Evolutionary conservation across 2,888 invertebrate species (phyloP).

Genomic region (Adelphocoris suturalis): DNA sequence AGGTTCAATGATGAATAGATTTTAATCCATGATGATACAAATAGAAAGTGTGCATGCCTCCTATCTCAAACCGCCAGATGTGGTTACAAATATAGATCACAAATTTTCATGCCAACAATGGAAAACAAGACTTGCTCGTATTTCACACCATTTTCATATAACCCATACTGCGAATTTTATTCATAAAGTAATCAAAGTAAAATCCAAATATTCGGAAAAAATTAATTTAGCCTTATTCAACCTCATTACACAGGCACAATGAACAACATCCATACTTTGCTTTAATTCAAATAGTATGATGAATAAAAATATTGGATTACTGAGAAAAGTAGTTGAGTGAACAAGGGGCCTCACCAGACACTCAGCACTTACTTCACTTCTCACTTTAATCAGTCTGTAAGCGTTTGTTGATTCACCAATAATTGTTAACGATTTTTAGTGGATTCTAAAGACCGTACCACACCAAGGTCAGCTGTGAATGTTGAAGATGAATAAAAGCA

Average conservation of each 20-base stretch:
- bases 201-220: background rate
- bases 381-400: too few relatives aligned
- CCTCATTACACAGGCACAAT: constrained; percentile 4
- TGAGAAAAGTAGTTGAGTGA: too few relatives aligned
- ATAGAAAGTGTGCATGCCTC: background rate
- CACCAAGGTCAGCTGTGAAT: too few relatives aligned
- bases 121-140: background rate
- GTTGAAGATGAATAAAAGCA: too few relatives aligned
- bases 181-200: background rate
- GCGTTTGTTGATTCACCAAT: too few relatives aligned
- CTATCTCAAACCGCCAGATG: background rate
- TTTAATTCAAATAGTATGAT: too few relatives aligned
- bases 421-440: too few relatives aligned
- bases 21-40: background rate
- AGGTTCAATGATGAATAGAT: background rate
- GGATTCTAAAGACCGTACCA: too few relatives aligned
- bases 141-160: background rate
- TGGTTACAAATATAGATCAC: background rate
- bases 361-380: too few relatives aligned
- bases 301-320: too few relatives aligned
- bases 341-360: too few relatives aligned
- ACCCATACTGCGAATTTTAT: background rate
- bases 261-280: background rate
- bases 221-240: background rate
- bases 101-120: background rate